phyloP scores from a whole-genome alignment of 2,888 invertebrate species.

The Chymomyza fuscimana region DNA sequence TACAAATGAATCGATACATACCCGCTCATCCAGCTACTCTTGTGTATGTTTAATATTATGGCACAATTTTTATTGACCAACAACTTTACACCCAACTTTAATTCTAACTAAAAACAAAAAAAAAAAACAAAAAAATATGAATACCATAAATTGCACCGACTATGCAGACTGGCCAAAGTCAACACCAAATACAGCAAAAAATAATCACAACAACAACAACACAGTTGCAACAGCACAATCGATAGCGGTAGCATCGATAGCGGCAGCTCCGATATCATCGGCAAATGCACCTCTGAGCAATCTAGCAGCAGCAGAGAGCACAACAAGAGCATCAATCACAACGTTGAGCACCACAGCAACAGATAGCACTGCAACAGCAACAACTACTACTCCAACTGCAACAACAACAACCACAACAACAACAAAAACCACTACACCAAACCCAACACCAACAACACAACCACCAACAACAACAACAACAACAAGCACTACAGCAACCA shows the following conservation, averaged over 20 bases:
- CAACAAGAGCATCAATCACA: slow-evolving; percentile 26
- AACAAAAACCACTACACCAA: slow-evolving; percentile 5
- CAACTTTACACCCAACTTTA: slow-evolving; percentile 64
- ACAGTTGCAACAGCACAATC: not conserved
- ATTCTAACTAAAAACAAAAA: slow-evolving; percentile 36
- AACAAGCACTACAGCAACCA: slow-evolving; percentile 31
- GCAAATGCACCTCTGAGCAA: not conserved
- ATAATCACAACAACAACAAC: slow-evolving; percentile 9
- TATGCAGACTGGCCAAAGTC: slow-evolving; percentile 75
- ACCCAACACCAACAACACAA: slow-evolving; percentile 14
- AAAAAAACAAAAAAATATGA: slow-evolving; percentile 20
- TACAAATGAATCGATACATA: slow-evolving; percentile 24
- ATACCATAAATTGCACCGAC: not conserved
- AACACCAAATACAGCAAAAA: slow-evolving; percentile 45
- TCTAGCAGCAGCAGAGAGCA: not conserved
- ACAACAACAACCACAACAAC: slow-evolving; percentile 21
- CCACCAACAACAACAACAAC: slow-evolving; percentile 40
- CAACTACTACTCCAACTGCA: slow-evolving; percentile 15
- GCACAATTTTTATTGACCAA: slow-evolving; percentile 59
- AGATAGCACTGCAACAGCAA: slow-evolving; percentile 23
- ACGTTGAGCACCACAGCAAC: slow-evolving; percentile 23
- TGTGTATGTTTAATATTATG: slow-evolving; percentile 36
- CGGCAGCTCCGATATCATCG: not conserved
- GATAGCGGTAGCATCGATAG: too few species aligned
- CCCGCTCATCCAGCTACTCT: not conserved